Evolutionary conservation across 2,888 invertebrate genomes (phyloP).

Genomic region (Tanypteryx hageni): DNA sequence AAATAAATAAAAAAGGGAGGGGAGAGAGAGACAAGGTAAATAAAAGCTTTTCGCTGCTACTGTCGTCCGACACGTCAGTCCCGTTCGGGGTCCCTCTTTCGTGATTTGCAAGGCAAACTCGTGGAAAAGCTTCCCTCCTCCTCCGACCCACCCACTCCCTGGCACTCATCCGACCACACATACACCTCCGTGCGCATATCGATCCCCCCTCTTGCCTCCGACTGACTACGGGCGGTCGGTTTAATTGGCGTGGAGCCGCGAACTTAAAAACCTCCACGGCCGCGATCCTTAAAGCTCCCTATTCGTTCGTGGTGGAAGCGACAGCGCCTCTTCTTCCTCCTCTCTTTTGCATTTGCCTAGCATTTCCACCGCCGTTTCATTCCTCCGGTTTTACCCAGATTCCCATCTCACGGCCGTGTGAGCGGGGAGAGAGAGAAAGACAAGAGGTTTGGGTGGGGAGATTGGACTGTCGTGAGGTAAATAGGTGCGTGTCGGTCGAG

Average conservation of each 20-base stretch:
- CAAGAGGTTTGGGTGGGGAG: too few relatives aligned
- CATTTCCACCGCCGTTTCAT: too few relatives aligned
- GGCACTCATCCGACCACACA: slow-evolving; percentile 6
- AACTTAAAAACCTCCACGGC: neutral
- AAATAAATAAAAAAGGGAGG: neutral
- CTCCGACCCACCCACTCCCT: neutral
- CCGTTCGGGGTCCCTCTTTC: neutral
- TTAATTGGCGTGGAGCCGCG: neutral
- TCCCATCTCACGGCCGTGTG: too few relatives aligned
- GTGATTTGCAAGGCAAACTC: slow-evolving; percentile 57
- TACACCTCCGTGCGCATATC: neutral
- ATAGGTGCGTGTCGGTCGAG: too few relatives aligned
- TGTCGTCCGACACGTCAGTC: slow-evolving; percentile 51
- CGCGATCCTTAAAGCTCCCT: neutral
- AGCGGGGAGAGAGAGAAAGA: too few relatives aligned
- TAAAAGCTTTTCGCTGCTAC: slow-evolving; percentile 60
- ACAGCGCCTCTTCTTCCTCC: too few relatives aligned
- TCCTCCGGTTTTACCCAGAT: too few relatives aligned
- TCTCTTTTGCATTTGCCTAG: too few relatives aligned
- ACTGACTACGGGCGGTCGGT: slow-evolving; percentile 2
- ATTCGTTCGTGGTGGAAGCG: too few relatives aligned
- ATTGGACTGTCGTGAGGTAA: too few relatives aligned
- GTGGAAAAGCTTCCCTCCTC: neutral
- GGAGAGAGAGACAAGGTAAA: neutral
- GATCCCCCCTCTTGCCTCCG: neutral